These are phyloP conservation scores for Butastur rufipennis DNA, from an alignment of 2,113 vertebrate species.

Conservation along the genomic window DNA sequence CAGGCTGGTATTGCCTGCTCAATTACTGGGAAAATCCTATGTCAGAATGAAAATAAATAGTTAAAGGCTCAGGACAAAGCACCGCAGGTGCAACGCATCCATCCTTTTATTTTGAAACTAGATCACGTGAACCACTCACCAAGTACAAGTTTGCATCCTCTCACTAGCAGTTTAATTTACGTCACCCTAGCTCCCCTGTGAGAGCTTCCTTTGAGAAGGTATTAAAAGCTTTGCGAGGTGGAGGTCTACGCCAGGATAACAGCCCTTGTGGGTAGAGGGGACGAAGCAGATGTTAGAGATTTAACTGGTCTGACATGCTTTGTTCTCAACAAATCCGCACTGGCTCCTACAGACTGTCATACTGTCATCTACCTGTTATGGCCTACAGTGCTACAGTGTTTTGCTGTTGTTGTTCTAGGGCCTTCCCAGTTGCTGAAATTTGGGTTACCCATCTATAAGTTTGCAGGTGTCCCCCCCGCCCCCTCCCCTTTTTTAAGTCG, in stretches of 20 bases:
- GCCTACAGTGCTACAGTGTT: background rate
- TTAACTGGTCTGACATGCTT: background rate
- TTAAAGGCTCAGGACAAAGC: background rate
- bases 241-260: background rate
- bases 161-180: background rate
- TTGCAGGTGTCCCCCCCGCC: accelerated
- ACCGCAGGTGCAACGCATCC: accelerated
- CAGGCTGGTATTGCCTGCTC: background rate
- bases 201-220: background rate
- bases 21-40: background rate
- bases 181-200: background rate
- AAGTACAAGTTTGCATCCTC: background rate
- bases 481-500: accelerated
- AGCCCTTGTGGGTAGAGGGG: background rate
- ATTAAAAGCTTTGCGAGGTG: background rate
- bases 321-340: background rate
- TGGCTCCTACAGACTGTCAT: background rate
- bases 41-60: background rate
- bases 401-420: background rate
- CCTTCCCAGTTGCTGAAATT: background rate
- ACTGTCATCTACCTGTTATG: background rate
- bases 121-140: background rate
- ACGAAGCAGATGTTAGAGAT: background rate
- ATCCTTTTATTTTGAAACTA: background rate
- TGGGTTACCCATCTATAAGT: background rate